Conservation (phyloP, 1,140 invertebrate genomes). For the Calosoma granatense region DNA sequence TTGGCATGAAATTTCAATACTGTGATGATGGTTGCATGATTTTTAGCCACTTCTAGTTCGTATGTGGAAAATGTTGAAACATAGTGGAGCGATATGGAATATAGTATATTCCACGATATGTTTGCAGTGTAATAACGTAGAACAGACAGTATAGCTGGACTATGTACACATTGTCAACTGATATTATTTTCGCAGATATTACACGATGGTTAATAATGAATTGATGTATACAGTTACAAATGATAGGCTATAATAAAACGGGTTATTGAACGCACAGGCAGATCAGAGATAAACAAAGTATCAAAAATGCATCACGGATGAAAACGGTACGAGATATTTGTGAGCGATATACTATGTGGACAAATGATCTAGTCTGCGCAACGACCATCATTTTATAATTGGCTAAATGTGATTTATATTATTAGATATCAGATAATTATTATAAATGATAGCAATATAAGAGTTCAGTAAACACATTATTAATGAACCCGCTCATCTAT, state of each 20-base stretch:
- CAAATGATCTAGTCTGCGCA: background rate
- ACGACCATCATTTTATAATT: slow-evolving; percentile 4
- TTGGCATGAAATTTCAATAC: background rate
- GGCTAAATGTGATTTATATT: background rate
- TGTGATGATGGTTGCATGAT: background rate
- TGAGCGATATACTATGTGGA: background rate
- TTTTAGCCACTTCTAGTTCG: background rate
- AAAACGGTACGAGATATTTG: background rate
- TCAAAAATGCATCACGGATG: background rate
- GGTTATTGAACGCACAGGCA: background rate
- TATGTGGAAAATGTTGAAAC: background rate
- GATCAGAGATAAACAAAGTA: background rate
- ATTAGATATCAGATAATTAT: slow-evolving; percentile 6
- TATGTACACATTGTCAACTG: no score
- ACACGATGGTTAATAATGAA: background rate
- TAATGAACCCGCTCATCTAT: background rate
- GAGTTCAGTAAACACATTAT: background rate
- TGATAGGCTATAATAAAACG: background rate
- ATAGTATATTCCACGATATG: no score
- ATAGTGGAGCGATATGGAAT: no score
- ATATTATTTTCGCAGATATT: background rate
- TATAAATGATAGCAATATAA: background rate
- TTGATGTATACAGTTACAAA: background rate
- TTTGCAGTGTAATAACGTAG: no score
- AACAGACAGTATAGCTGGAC: no score